Conservation (phyloP, 2,888 invertebrate genomes). For the Ectobius pallidus region DNA sequence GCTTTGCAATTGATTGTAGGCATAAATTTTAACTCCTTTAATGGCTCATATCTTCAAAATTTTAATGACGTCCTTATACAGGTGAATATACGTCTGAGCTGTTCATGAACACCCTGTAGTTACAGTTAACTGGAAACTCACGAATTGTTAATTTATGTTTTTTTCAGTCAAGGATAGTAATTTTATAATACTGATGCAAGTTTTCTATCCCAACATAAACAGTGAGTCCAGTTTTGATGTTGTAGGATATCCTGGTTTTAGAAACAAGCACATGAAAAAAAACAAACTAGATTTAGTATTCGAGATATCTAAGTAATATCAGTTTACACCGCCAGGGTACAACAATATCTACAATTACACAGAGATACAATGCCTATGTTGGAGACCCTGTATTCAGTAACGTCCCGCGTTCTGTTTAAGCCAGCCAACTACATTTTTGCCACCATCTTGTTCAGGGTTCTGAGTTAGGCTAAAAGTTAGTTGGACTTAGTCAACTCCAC, state of each 20-base stretch:
- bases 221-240: no score
- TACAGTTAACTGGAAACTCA: no score
- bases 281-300: background rate
- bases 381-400: conserved; percentile 37
- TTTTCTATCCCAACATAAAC: conserved; percentile 10
- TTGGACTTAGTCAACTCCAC: conserved; percentile 29
- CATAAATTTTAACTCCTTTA: no score
- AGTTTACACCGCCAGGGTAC: conserved; percentile 31
- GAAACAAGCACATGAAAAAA: background rate
- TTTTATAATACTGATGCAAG: background rate
- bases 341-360: conserved; percentile 31
- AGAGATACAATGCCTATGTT: conserved; percentile 13
- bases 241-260: background rate
- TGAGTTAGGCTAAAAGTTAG: conserved; percentile 35
- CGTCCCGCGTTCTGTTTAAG: conserved; percentile 37
- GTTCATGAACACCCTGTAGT: no score
- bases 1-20: no score
- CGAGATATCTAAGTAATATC: no score
- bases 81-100: no score
- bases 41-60: no score
- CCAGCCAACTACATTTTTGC: conserved; percentile 12
- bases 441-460: conserved; percentile 12
- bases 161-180: no score
- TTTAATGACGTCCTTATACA: no score
- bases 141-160: no score